Percentiles rank a stretch among this genome's conserved stretches.
Conservation (phyloP, 2,113 vertebrate genomes). For the Trinectes maculatus region DNA sequence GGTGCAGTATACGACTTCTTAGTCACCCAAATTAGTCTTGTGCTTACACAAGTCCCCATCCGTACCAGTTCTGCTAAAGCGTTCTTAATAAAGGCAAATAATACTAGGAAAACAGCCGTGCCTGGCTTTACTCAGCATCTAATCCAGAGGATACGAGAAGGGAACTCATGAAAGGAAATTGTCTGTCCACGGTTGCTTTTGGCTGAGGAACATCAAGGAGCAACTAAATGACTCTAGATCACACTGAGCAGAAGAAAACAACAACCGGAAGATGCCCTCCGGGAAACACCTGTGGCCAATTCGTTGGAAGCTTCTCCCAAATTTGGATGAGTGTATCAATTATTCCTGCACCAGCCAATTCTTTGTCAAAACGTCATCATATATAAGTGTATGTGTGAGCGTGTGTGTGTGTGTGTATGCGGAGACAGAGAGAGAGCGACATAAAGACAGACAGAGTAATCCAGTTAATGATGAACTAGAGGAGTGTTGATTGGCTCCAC, state of each 20-base stretch:
- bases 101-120: background rate
- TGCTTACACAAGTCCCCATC: background rate
- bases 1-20: background rate
- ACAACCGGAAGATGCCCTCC: background rate
- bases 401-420: background rate
- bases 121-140: background rate
- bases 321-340: constrained; percentile 48
- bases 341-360: too few species aligned
- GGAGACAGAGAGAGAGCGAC: constrained; percentile 12
- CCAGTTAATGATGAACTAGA: constrained; percentile 73
- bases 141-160: constrained; percentile 11
- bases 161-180: constrained; percentile 2
- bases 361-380: too few species aligned
- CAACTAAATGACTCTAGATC: constrained; percentile 1
- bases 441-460: constrained; percentile 67
- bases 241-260: background rate
- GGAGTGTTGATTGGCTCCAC: constrained; percentile 69
- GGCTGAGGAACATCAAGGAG: constrained; percentile 13
- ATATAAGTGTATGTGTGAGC: background rate
- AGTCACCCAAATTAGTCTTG: background rate
- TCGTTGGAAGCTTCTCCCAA: constrained; percentile 29
- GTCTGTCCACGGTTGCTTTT: constrained; percentile 27
- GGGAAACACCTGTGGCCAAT: constrained; percentile 27
- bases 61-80: background rate
- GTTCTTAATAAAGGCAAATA: background rate